Conservation (phyloP, 2,888 invertebrate genomes). For the Acrobasis repandana region DNA sequence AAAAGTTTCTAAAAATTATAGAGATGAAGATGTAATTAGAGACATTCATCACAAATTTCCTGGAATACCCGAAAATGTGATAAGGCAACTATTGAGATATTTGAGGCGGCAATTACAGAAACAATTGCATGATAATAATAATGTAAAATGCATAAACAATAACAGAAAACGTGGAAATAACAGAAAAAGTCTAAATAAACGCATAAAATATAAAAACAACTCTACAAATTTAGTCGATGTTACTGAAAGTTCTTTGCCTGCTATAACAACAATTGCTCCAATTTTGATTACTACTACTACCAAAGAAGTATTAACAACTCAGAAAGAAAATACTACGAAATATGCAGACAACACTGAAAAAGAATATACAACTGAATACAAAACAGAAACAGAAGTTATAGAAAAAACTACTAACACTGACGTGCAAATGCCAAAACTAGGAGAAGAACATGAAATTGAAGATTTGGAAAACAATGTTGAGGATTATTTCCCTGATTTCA, state of each 20-base stretch:
- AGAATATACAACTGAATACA: neutral
- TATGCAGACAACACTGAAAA: slow-evolving; percentile 15
- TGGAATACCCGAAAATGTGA: slow-evolving; percentile 37
- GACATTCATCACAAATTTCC: slow-evolving; percentile 39
- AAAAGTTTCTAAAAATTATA: slow-evolving; percentile 22
- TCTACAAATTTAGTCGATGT: neutral
- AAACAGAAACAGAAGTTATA: slow-evolving; percentile 30
- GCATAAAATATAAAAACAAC: neutral
- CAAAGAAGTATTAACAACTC: neutral
- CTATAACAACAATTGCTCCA: neutral
- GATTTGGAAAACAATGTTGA: slow-evolving; percentile 46
- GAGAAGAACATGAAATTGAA: slow-evolving; percentile 42
- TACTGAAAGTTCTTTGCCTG: neutral
- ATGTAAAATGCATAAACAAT: neutral
- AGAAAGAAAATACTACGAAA: neutral
- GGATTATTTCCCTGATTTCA: slow-evolving; percentile 69
- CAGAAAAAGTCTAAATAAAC: neutral
- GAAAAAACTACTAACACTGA: slow-evolving; percentile 26
- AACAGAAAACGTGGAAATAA: neutral
- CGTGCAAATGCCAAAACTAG: slow-evolving; percentile 36
- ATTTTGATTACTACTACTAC: neutral
- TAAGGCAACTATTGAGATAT: slow-evolving; percentile 34
- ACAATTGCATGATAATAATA: slow-evolving; percentile 23
- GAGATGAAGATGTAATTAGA: slow-evolving; percentile 34
- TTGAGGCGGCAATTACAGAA: slow-evolving; percentile 34